phyloP scores from a whole-genome alignment of 2,888 invertebrate species.

The Eupithecia dodoneata region DNA sequence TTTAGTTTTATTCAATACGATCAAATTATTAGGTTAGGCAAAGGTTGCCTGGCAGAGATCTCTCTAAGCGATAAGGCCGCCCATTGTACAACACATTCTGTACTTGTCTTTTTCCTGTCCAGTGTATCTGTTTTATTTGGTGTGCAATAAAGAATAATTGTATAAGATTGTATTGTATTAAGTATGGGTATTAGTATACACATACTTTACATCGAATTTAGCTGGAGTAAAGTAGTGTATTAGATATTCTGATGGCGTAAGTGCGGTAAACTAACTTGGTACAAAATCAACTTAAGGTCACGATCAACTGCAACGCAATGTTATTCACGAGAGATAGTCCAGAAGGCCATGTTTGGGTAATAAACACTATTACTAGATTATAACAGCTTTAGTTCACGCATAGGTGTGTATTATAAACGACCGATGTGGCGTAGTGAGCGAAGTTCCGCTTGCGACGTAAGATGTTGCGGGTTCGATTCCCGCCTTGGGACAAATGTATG shows the following conservation, averaged over 20 bases:
- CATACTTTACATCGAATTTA: not conserved
- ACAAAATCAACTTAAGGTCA: constrained; percentile 30
- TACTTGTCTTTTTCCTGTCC: no score
- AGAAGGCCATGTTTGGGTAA: constrained; percentile 36
- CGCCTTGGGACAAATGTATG: no score
- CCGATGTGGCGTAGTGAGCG: not conserved
- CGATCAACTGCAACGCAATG: constrained; percentile 25
- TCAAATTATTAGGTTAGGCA: no score
- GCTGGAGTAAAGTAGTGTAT: not conserved
- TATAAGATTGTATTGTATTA: no score
- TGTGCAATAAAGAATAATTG: no score
- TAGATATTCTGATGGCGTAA: constrained; percentile 29
- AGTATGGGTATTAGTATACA: not conserved
- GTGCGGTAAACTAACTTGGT: constrained; percentile 22
- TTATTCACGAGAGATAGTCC: constrained; percentile 28
- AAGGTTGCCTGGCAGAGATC: no score
- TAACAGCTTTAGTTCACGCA: constrained; percentile 40
- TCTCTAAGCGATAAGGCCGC: no score
- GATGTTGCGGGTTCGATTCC: no score
- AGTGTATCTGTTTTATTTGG: no score
- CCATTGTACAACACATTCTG: no score
- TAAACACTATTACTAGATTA: constrained; percentile 32
- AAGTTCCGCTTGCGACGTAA: no score
- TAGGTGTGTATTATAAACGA: constrained; percentile 4
- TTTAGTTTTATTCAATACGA: no score